These are phyloP conservation scores for Atta texana DNA, from an alignment of 1,140 invertebrate genomes.

Conservation along the genomic window DNA sequence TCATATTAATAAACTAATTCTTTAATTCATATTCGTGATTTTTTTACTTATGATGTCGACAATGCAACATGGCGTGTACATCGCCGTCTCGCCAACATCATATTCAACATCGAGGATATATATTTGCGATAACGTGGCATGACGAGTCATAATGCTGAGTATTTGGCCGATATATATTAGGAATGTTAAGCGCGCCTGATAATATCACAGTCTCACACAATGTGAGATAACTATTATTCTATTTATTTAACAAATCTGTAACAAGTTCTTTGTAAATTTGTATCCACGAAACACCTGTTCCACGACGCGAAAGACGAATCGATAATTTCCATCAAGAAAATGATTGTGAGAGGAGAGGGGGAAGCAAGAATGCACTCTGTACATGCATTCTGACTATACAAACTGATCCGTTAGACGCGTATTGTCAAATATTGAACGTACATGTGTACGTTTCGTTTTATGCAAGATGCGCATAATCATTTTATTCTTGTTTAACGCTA, in stretches of 20 bases:
- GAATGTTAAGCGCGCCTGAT: slow-evolving; percentile 13
- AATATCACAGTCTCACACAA: neutral
- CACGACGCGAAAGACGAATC: neutral
- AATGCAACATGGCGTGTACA: neutral
- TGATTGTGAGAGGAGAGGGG: neutral
- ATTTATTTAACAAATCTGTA: neutral
- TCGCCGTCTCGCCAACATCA: neutral
- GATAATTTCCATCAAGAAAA: neutral
- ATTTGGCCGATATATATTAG: neutral
- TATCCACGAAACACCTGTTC: neutral
- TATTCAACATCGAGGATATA: neutral
- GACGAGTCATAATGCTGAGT: neutral
- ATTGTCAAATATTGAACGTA: neutral
- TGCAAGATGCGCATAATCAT: no score
- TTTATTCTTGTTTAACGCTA: no score
- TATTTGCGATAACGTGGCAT: neutral
- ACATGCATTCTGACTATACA: neutral
- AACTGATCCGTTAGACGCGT: neutral
- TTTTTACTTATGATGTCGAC: neutral
- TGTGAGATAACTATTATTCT: neutral
- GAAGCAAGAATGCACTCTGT: neutral
- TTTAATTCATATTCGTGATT: slow-evolving; percentile 23
- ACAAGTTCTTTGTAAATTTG: neutral
- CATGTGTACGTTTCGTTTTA: neutral
- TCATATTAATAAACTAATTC: neutral